phyloP scores from a whole-genome alignment of 1,140 invertebrate species.

The Andricus grossulariae region DNA sequence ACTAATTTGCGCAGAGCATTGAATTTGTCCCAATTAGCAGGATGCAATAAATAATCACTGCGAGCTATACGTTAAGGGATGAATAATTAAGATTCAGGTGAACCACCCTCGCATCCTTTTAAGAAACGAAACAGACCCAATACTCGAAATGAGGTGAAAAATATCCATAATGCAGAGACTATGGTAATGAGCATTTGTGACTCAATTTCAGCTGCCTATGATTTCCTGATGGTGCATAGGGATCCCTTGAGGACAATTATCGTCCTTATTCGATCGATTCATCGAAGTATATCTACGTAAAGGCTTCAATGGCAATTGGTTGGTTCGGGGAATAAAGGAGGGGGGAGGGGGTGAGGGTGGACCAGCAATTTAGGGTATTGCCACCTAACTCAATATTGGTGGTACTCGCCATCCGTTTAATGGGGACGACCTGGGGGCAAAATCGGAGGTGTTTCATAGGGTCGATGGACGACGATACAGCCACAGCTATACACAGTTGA shows the following conservation, averaged over 20 bases:
- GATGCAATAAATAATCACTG: too few relatives aligned
- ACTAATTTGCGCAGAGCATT: too few relatives aligned
- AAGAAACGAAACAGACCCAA: too few relatives aligned
- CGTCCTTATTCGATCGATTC: slow-evolving; percentile 6
- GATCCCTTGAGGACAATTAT: slow-evolving; percentile 1
- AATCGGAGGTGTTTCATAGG: slow-evolving; percentile 47
- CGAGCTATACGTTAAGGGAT: too few relatives aligned
- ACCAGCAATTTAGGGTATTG: slow-evolving; percentile 62
- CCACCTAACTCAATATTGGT: slow-evolving; percentile 65
- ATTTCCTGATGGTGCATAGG: slow-evolving; percentile 13
- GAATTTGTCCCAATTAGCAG: too few relatives aligned
- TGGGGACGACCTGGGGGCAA: slow-evolving; percentile 53
- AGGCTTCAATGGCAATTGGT: slow-evolving; percentile 7
- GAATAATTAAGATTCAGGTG: too few relatives aligned
- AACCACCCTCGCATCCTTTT: too few relatives aligned
- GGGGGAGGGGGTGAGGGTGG: slow-evolving; percentile 20
- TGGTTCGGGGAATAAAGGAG: not conserved
- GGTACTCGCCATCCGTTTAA: slow-evolving; percentile 63
- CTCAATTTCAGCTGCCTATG: slow-evolving; percentile 6
- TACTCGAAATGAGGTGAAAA: not conserved
- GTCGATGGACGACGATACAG: slow-evolving; percentile 43
- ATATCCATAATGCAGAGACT: too few relatives aligned
- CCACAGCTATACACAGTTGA: slow-evolving; percentile 46
- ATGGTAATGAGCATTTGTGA: not conserved
- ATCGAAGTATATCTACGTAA: slow-evolving; percentile 20